phyloP scores from a whole-genome alignment of 1,140 invertebrate genomes.

The Oreohelix idahoensis region DNA sequence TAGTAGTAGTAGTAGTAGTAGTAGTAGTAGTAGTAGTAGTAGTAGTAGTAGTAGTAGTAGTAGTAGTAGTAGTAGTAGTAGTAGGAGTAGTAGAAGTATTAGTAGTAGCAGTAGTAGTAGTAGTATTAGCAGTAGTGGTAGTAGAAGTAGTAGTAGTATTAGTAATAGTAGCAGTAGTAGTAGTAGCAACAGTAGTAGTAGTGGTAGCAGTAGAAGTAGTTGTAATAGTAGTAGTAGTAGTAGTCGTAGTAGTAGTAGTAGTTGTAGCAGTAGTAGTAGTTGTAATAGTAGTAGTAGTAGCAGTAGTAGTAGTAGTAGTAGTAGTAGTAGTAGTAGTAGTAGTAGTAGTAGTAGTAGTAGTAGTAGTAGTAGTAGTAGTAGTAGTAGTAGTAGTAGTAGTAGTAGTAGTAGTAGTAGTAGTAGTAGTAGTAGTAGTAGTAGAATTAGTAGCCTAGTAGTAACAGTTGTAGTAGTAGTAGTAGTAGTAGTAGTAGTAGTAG shows the following conservation, averaged over 20 bases:
- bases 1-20: not conserved
- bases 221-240: conserved; percentile 1
- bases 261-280: not conserved
- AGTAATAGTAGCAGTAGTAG: not conserved
- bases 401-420: not conserved
- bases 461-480: not conserved
- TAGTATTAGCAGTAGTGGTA: not conserved
- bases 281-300: too few species aligned
- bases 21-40: not conserved
- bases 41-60: too few species aligned
- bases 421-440: conserved; percentile 13
- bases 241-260: conserved; percentile 6
- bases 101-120: not conserved
- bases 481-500: not conserved
- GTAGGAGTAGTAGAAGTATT: too few species aligned
- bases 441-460: not conserved
- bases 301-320: conserved; percentile 12
- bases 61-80: too few species aligned
- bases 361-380: conserved; percentile 15
- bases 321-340: conserved; percentile 8
- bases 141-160: not conserved
- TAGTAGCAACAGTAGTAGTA: not conserved
- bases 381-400: conserved; percentile 3
- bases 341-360: conserved; percentile 1
- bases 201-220: conserved; percentile 5